These are phyloP conservation scores for Nasonia vitripennis DNA, from an alignment of 1,140 invertebrate species.

Conservation along the genomic window DNA sequence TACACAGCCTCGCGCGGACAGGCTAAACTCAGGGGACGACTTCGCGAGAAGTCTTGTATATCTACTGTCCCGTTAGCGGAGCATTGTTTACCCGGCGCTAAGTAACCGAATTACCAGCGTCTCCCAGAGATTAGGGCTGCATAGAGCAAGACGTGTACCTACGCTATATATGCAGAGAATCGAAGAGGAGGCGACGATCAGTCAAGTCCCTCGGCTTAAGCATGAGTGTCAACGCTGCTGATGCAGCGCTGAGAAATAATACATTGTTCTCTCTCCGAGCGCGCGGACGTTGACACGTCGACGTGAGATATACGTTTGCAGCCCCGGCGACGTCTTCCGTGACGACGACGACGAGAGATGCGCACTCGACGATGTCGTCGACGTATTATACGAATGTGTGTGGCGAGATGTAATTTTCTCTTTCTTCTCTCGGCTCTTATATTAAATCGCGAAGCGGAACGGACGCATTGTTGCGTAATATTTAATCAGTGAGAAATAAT, in stretches of 20 bases:
- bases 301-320: neutral
- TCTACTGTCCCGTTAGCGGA: neutral
- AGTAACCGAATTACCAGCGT: slow-evolving; percentile 47
- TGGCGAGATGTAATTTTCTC: too few species aligned
- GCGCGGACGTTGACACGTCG: neutral
- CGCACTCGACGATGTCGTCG: neutral
- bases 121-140: neutral
- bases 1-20: neutral
- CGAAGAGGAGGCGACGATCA: slow-evolving; percentile 11
- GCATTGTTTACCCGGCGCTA: slow-evolving; percentile 23
- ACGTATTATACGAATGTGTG: too few species aligned
- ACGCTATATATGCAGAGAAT: neutral
- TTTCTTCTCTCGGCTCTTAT: too few species aligned
- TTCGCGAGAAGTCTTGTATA: neutral
- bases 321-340: too few species aligned
- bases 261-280: neutral
- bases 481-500: too few species aligned
- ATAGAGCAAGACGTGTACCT: neutral
- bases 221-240: slow-evolving; percentile 4
- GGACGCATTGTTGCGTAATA: too few species aligned
- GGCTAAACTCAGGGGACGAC: neutral
- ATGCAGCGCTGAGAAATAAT: neutral
- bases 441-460: too few species aligned
- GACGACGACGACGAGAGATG: too few species aligned
- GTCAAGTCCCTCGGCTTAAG: slow-evolving; percentile 4